Evolutionary conservation across 2,888 invertebrate species (phyloP), one percentile per base, ranked within the genome.

Genomic region (Anthophora plumipes): DNA sequence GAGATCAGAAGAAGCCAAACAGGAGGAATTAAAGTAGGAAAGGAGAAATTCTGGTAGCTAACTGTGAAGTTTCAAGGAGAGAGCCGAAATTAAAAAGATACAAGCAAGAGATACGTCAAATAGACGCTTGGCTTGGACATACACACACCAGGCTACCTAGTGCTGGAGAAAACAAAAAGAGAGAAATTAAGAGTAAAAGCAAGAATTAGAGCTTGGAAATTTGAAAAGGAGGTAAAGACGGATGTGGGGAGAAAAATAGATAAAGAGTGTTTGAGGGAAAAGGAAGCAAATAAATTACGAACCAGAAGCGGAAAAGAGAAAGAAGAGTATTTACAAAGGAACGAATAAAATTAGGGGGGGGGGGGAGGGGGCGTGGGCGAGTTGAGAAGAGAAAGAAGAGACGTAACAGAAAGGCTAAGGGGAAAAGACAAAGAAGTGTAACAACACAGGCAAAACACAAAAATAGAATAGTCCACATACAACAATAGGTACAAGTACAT

Each of bases 401-500:
- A 46, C 11, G 25, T 63, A 20, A 7, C 17, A 4, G 17, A 48
- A 17, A 17, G 8, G 7, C 31, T 63, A 25, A 31, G 8, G 17
- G 25, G 9, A 25, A 46, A 25, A 22, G 48, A 48, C 17, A 41
- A 4, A 17, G 61, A 63, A 17, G 25, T 25, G 1, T 48, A 48
- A 17, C 7, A 14, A 3, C 48, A 63, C 6, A 9, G 25, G n/a
- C 31, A 48, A 22, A 6, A 48, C 48, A 17, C 8, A 7, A 63
- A 25, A n/a, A 63, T 63, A 14, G 14, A 31, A 11, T 6, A 48
- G 8, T 22, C 46, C 5, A 25, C 14, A 17, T 63, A 46, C 12
- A 63, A 63, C 46, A 8, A 25, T 14, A 48, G 63, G 14, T 50
- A 63, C 9, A 63, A n/a, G 25, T 57, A 57, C 25, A 63, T 63